These are phyloP conservation scores for Protomyctophum bolini DNA, from an alignment of 2,113 vertebrate species.

Conservation along the genomic window DNA sequence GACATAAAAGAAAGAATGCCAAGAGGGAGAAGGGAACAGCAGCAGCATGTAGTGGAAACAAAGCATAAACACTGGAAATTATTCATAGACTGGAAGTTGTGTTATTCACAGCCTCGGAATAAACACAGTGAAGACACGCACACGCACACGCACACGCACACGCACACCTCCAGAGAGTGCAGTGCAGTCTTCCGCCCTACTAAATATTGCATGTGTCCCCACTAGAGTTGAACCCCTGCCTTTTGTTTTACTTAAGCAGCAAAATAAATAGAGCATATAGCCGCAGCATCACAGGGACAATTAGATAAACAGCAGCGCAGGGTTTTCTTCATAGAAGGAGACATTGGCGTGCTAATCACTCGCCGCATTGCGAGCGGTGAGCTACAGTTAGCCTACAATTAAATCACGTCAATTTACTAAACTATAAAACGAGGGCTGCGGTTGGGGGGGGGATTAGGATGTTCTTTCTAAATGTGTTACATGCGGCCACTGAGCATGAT, in stretches of 20 bases:
- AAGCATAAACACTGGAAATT: conserved; percentile 77
- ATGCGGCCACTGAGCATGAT: conserved; percentile 30
- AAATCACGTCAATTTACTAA: conserved; percentile 71
- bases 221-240: conserved; percentile 71
- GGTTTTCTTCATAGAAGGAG: conserved; percentile 46
- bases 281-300: conserved; percentile 74
- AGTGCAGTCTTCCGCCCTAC: conserved; percentile 65
- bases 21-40: conserved; percentile 59
- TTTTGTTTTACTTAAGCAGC: conserved; percentile 76
- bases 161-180: conserved; percentile 62
- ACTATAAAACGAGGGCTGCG: conserved; percentile 52
- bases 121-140: conserved; percentile 55
- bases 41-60: conserved; percentile 60
- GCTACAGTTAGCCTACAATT: conserved; percentile 48
- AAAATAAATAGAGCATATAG: conserved; percentile 75
- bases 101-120: conserved; percentile 62
- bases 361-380: conserved; percentile 54
- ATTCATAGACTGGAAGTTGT: conserved; percentile 72
- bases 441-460: conserved; percentile 48
- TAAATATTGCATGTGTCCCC: conserved; percentile 79
- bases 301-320: conserved; percentile 74
- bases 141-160: not conserved
- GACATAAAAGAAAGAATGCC: conserved; percentile 52
- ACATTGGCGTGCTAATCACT: conserved; percentile 68
- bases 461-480: conserved; percentile 53